phyloP scores from a whole-genome alignment of 2,113 vertebrate species.

The Corvus moneduloides region DNA sequence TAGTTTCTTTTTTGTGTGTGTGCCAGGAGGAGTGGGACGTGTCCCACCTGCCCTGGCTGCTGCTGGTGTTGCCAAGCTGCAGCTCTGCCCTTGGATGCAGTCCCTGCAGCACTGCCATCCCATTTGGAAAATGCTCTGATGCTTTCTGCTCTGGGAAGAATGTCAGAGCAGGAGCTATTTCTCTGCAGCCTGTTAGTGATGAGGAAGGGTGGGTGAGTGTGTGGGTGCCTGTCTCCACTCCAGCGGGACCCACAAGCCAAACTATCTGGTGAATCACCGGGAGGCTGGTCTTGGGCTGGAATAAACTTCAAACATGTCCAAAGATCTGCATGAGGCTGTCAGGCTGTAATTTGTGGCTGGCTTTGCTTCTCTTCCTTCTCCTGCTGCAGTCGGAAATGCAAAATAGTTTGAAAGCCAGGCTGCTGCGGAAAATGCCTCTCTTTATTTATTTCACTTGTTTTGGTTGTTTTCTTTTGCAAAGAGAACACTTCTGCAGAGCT shows the following conservation, averaged over 20 bases:
- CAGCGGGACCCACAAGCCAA: not conserved
- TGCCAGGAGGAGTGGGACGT: not conserved
- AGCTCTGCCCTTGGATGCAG: not conserved
- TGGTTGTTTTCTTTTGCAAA: not conserved
- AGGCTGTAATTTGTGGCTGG: slow-evolving; percentile 15
- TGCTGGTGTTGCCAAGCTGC: accelerated
- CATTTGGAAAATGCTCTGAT: not conserved
- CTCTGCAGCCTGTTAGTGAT: not conserved
- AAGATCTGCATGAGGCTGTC: not conserved
- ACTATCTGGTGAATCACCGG: not conserved
- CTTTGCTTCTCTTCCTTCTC: not conserved
- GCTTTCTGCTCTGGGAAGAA: not conserved
- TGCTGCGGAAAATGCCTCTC: not conserved
- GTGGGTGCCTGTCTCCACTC: not conserved
- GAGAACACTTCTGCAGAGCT: not conserved
- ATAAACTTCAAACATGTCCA: not conserved
- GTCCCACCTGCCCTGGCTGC: not conserved
- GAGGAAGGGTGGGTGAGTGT: accelerated
- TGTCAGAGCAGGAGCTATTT: not conserved
- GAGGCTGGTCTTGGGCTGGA: not conserved
- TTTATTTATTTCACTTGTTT: not conserved
- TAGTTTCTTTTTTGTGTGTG: not conserved
- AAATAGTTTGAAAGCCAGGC: not conserved
- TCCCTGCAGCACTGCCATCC: not conserved
- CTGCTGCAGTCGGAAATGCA: not conserved